These are phyloP conservation scores for Drosophila prostipennis DNA, from an alignment of 2,888 invertebrate genomes.

Conservation along the genomic window DNA sequence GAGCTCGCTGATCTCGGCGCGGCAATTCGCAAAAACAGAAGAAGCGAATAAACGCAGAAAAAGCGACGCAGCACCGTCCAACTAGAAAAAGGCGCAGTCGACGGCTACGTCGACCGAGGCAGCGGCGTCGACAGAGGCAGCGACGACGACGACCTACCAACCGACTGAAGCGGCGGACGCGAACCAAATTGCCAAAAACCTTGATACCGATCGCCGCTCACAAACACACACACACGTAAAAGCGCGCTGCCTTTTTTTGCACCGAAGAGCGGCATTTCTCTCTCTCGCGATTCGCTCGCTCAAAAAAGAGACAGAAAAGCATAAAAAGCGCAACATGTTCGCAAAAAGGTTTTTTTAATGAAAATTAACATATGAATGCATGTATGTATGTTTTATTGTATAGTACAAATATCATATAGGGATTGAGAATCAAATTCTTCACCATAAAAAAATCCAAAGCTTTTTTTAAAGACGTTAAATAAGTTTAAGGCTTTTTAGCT, in stretches of 20 bases:
- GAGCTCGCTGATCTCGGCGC: conserved; percentile 76
- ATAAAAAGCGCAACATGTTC: conserved; percentile 26
- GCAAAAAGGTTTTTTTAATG: conserved; percentile 17
- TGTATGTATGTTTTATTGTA: too few relatives aligned
- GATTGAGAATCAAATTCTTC: too few relatives aligned
- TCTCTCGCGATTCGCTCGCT: conserved; percentile 7
- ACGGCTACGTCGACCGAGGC: conserved; percentile 24
- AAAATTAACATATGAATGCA: too few relatives aligned
- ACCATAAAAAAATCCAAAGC: too few relatives aligned
- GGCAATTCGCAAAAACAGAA: conserved; percentile 74
- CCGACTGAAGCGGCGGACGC: conserved; percentile 77
- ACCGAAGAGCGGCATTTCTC: conserved; percentile 26
- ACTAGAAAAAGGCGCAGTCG: conserved; percentile 77
- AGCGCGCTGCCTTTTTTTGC: conserved; percentile 12
- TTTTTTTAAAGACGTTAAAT: too few relatives aligned
- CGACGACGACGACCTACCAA: conserved; percentile 75
- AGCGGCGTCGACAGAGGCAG: conserved; percentile 46
- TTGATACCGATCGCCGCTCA: conserved; percentile 81
- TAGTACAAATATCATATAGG: too few relatives aligned
- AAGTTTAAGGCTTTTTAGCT: too few relatives aligned
- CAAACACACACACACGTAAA: conserved; percentile 41
- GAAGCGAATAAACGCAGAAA: conserved; percentile 45
- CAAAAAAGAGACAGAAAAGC: conserved; percentile 1
- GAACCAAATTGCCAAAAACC: conserved; percentile 83
- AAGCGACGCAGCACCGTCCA: conserved; percentile 45